Conservation (phyloP, 2,888 invertebrate genomes). For the Craniophora ligustri region DNA sequence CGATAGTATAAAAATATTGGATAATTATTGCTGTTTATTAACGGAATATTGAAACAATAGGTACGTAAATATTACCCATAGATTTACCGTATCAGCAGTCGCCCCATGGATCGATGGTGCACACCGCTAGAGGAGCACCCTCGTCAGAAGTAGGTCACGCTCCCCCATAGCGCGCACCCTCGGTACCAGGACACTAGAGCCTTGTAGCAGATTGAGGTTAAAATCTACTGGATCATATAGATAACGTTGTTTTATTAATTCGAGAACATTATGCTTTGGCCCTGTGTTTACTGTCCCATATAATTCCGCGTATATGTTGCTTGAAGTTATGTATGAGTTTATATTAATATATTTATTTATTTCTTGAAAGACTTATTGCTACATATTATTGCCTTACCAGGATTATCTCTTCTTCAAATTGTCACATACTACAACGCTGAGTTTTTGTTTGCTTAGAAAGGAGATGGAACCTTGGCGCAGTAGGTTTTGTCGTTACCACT, state of each 20-base stretch:
- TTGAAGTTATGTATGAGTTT: too few species aligned
- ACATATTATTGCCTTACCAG: too few species aligned
- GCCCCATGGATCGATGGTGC: slow-evolving; percentile 82
- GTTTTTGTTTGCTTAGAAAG: too few species aligned
- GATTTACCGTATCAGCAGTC: slow-evolving; percentile 44
- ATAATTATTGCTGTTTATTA: neutral
- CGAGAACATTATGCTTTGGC: too few species aligned
- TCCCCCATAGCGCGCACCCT: slow-evolving; percentile 74
- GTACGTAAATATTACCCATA: slow-evolving; percentile 29
- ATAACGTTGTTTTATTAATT: slow-evolving; percentile 4
- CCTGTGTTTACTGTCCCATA: too few species aligned
- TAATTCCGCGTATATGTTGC: too few species aligned
- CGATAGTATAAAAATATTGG: neutral
- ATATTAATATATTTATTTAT: too few species aligned
- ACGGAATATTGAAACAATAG: neutral
- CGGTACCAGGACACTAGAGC: slow-evolving; percentile 70
- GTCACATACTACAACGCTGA: too few species aligned
- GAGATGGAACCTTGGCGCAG: too few species aligned
- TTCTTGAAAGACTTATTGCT: too few species aligned
- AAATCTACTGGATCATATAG: slow-evolving; percentile 47
- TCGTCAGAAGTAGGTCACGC: slow-evolving; percentile 82
- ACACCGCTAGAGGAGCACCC: slow-evolving; percentile 72
- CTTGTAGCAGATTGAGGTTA: slow-evolving; percentile 51
- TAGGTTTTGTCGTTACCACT: too few species aligned
- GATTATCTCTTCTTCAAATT: too few species aligned